A percentile compares a stretch with the other conserved stretches of the same genome.
Conservation (phyloP, 2,113 vertebrate species). For the Ia io region DNA sequence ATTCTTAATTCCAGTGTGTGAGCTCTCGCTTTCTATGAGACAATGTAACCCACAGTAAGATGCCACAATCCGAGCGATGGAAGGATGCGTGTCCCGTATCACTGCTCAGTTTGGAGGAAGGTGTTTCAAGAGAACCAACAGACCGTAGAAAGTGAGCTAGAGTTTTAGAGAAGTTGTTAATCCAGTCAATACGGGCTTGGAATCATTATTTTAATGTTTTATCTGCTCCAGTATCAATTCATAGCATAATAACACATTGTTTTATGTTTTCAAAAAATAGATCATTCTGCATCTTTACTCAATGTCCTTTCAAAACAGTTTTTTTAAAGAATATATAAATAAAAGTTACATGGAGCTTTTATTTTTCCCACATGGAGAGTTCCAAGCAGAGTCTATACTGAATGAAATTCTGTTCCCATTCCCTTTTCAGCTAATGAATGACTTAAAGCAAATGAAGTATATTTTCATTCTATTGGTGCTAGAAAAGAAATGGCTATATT, state of each 20-base stretch:
- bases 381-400: neutral
- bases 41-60: neutral
- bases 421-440: slow-evolving; percentile 15
- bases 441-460: slow-evolving; percentile 43
- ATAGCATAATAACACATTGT: neutral
- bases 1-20: neutral
- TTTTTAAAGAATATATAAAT: neutral
- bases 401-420: neutral
- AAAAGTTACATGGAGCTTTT: neutral
- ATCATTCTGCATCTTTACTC: neutral
- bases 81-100: neutral
- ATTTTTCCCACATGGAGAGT: neutral
- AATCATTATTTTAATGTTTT: neutral
- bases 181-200: neutral
- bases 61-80: neutral
- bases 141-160: neutral
- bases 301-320: neutral
- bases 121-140: neutral
- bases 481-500: slow-evolving; percentile 64
- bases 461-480: slow-evolving; percentile 34
- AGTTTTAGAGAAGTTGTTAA: neutral
- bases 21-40: neutral
- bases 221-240: neutral
- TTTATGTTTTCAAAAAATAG: neutral
- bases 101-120: neutral